A percentile compares a stretch with the other conserved stretches of the same genome.
Conservation (phyloP, 2,113 vertebrate species). For the Corythornis cristatus region DNA sequence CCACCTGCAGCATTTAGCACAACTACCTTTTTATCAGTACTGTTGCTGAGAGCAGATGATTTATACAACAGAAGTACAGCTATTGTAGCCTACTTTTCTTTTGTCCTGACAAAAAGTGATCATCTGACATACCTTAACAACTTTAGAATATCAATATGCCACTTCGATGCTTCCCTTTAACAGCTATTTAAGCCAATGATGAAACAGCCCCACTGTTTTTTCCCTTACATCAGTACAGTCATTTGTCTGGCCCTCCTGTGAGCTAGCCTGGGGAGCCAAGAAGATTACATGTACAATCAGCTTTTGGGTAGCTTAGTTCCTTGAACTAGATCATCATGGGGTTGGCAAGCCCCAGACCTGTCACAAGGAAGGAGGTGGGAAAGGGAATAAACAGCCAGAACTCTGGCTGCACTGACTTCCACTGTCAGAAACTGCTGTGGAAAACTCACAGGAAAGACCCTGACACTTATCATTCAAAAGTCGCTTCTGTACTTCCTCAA, state of each 20-base stretch:
- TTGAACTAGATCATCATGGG: background rate
- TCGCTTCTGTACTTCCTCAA: background rate
- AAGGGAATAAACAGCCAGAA: background rate
- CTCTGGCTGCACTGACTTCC: background rate
- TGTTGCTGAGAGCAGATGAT: background rate
- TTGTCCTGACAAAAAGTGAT: background rate
- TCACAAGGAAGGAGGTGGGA: background rate
- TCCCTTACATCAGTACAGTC: background rate
- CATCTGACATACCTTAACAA: background rate
- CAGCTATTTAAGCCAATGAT: background rate
- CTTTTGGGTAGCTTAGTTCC: conserved; percentile 5
- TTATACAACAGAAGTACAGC: fast-evolving
- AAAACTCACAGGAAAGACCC: background rate
- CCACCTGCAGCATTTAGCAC: background rate
- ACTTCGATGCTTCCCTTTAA: background rate
- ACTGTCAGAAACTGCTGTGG: fast-evolving
- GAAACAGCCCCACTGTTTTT: background rate
- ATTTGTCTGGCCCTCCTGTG: background rate
- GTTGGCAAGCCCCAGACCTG: background rate
- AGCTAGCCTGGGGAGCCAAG: background rate
- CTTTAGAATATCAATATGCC: background rate
- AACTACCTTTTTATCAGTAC: background rate
- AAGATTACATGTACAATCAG: conserved; percentile 19
- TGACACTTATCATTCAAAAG: background rate
- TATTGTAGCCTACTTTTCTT: background rate